Evolutionary conservation across 2,113 vertebrate species (phyloP), one percentile per base, ranked within the genome.

Genomic region (Coryphaenoides rupestris): DNA sequence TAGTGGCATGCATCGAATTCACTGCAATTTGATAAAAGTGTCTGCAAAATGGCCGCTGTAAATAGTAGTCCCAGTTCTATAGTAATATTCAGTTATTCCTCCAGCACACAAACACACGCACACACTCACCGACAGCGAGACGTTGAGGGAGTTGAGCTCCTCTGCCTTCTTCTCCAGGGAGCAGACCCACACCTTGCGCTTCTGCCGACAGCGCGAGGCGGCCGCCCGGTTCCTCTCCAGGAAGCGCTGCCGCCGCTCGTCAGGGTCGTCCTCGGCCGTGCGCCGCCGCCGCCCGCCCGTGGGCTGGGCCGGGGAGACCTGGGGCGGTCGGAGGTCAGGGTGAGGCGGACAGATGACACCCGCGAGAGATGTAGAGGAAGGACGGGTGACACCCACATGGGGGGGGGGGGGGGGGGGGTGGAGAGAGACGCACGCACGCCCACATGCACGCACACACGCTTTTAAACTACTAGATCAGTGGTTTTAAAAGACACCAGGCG

Each of bases 231-330:
- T 98, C 69, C 96, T 89, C 84, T 99, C 96, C 55, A 99, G 88
- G 79, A 99, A 98, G 2, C 96, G 94, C 84, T 98, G 95, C 61
- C 96, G 87, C 3, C 96, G 88, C 57, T 99, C 96, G 22, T 99
- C 96, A 0, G 96, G 96, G 72, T 99, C 96, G 68, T 98, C 96
- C 16, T 97, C 96, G 3, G 88, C 62, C 0, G 94, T 92, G 33
- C 95, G 92, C 19, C 93, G 84, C 63, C 96, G 87, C 2, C 96
- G 88, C 19, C 96, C 94, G 3, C 96, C 96, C 0, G 94, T 96
- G 76, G 96, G 96, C 80, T 98, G 96, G 21, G 96, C 95, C 7
- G 95, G 95, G 80, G 96, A 98, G 55, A 97, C 95, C 96, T 98
- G 56, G 59, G 47, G 24, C 2, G 4, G 28, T 6, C 5, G 13